Evolutionary conservation across 2,113 vertebrate species (phyloP).

Genomic region (Vidua chalybeata): DNA sequence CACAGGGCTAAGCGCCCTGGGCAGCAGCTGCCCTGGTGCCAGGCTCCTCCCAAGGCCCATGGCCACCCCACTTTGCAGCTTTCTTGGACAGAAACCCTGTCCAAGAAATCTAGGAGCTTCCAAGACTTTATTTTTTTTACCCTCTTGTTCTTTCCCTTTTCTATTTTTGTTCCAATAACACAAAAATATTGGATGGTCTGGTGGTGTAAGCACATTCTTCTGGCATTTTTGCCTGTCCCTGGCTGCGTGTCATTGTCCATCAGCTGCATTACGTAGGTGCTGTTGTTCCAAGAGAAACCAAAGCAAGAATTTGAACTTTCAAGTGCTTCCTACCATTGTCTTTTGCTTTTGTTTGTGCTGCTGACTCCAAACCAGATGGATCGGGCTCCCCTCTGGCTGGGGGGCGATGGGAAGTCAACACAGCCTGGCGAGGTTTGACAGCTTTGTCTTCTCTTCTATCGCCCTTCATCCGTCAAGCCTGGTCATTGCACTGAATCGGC

Average conservation of each 20-base stretch:
- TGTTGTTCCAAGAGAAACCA: constrained; percentile 52
- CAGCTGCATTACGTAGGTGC: neutral
- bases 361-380: constrained; percentile 70
- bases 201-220: constrained; percentile 38
- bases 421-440: neutral
- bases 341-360: constrained; percentile 64
- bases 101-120: constrained; percentile 40
- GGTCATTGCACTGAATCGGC: neutral
- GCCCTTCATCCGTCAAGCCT: constrained; percentile 47
- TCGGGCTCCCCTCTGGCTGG: constrained; percentile 7
- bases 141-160: neutral
- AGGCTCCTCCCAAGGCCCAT: fast-evolving
- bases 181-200: neutral
- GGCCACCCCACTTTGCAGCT: neutral
- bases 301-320: constrained; percentile 69
- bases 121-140: neutral
- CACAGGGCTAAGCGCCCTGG: fast-evolving
- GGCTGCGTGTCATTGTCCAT: neutral
- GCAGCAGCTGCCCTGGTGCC: neutral
- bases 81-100: neutral
- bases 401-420: constrained; percentile 37
- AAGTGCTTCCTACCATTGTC: constrained; percentile 75
- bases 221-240: constrained; percentile 10
- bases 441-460: constrained; percentile 53
- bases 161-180: constrained; percentile 34